Base-by-base conservation (phyloP, 2,888 invertebrate species). In the Chymomyza caudatula region DNA sequence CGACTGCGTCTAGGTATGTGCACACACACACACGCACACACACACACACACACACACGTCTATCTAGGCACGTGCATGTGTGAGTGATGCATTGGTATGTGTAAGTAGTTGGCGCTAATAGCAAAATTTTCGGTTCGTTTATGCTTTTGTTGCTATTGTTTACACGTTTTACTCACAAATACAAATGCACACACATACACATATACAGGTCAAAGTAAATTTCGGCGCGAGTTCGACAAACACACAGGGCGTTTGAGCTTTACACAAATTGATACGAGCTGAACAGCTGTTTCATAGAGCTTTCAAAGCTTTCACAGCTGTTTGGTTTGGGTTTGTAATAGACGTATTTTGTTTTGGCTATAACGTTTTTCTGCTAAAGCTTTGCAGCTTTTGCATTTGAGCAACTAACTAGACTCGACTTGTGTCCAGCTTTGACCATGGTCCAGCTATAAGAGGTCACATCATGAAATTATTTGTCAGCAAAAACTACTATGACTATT, bases 111-210 rank as follows among this genome's bases (percentile, higher is more conserved):
- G 23, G 23, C 23, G 23, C 23, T 23, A 23, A 23, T 5, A 23
- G 23, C 23, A 5, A 23, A 23, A 5, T 23, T 4, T 23, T 29
- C 11, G 29, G 6, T 6, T 29, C 0, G 8, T 29, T 29, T 29
- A 56, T 64, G 56, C 62, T 66, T 72, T 77, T 77, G 79, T 85
- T 81, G 75, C 79, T 79, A 76, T 77, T 85, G 85, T 81, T 85
- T 85, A 83, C 80, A 23, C 17, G 23, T 17, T 76, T 79, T 68
- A 22, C 8, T 2, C 25, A 52, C 60, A 51, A 52, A 63, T 55
- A 68, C 29, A 47, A 19, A 54, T 52, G 52, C 60, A 51, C 55
- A 63, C 57, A 68, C 29, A 47, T 19, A 54, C 54, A 44, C 53
- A 65, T 56, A 29, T 29, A 42, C 44, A 1, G n/a, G 29, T 4